phyloP scores from a whole-genome alignment of 2,888 invertebrate species.

The Myathropa florea region DNA sequence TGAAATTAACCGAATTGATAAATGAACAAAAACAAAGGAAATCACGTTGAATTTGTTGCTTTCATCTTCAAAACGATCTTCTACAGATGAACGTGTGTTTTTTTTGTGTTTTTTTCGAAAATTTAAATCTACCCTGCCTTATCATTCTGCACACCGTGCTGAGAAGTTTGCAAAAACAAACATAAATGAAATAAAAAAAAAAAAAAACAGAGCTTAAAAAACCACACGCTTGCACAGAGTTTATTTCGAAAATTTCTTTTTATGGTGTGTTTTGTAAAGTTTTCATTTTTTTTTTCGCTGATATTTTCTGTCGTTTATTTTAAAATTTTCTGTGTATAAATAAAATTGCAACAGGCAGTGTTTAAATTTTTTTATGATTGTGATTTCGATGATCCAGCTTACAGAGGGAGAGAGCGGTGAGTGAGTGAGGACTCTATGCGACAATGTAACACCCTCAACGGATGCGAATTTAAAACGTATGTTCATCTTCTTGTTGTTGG shows the following conservation, averaged over 20 bases:
- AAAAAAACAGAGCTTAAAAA: conserved; percentile 1
- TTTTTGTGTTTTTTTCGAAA: not conserved
- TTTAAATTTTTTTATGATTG: not conserved
- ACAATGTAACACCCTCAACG: too few species aligned
- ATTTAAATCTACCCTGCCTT: conserved; percentile 48
- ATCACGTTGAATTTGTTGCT: too few species aligned
- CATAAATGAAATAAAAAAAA: not conserved
- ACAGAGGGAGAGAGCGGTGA: too few species aligned
- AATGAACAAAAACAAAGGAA: not conserved
- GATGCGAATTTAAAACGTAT: not conserved
- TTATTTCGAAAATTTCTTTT: not conserved
- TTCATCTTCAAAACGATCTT: too few species aligned
- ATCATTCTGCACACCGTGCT: conserved; percentile 19
- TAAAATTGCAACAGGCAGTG: conserved; percentile 1
- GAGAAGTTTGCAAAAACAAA: not conserved
- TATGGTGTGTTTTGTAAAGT: not conserved
- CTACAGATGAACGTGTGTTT: not conserved
- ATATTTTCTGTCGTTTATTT: not conserved
- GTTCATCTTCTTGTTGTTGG: too few species aligned
- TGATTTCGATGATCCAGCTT: too few species aligned
- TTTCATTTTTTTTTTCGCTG: not conserved
- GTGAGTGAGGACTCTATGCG: too few species aligned
- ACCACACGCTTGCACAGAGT: conserved; percentile 13
- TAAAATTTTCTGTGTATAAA: not conserved
- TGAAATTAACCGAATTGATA: not conserved